Base-by-base conservation (phyloP, 2,113 vertebrate genomes). In the Bucco capensis region DNA sequence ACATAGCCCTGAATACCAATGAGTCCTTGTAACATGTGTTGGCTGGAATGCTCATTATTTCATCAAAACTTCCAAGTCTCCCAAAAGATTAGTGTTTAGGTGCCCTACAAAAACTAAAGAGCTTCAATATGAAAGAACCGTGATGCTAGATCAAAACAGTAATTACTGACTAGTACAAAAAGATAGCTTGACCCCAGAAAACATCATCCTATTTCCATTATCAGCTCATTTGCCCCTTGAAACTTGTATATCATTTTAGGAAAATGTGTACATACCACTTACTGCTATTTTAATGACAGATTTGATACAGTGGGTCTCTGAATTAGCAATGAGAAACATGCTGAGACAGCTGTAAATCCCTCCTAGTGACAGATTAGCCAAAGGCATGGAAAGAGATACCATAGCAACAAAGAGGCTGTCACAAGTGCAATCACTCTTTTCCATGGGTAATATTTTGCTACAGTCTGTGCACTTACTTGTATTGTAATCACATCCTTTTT, bases 281-380 rank as follows among this genome's bases (percentile, higher is more conserved):
- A 67, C 2, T 72, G 73, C 25, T 65, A 35, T 84, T 90, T 94
- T 88, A 82, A 78, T 65, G 65, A 86, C 31, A 83, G n/a, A 77
- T 86, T 51, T 86, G 56, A 75, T 78, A 86, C 30, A 84, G 65
- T 8, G 14, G 12, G 25, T 82, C 83, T 86, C 66, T 42, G 37
- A 75, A 73, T 57, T 72, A 84, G 86, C 88, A 90, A 86, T 66
- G 42, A 93, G 74, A 94, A 93, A 86, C 74, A 49, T 79, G 81
- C 88, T 92, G 92, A 93, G 62, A 93, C 70, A 94, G 86, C 77
- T 84, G 83, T 57, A 93, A 93, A 93, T 72, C 90, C 89, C 40
- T 90, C 58, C 77, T 72, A 69, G 54, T 83, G 83, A 93, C 74
- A 86, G 83, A 94, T 95, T 94, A 88, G 77, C 88, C 88, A 89